Conservation (phyloP, 2,888 invertebrate species). For the Lasioglossum malachurum region DNA sequence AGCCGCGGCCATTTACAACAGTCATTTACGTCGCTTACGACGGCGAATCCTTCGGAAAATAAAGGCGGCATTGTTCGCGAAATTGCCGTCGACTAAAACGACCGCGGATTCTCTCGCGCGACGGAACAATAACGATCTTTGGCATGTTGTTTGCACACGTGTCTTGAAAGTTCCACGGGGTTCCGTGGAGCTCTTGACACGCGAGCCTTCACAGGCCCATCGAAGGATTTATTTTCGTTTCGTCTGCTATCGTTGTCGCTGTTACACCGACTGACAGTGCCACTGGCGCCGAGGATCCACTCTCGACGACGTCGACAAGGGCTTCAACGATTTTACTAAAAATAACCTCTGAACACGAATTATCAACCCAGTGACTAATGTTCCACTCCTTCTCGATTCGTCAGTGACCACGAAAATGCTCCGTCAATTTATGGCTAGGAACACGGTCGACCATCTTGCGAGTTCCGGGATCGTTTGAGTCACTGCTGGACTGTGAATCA, state of each 20-base stretch:
- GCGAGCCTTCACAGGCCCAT: slow-evolving; percentile 57
- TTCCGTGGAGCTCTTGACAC: slow-evolving; percentile 34
- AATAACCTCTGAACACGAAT: slow-evolving; percentile 79
- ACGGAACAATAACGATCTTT: slow-evolving; percentile 50
- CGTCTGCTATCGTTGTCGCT: slow-evolving; percentile 64
- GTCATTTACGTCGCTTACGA: slow-evolving; percentile 15
- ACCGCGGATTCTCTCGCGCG: slow-evolving; percentile 1
- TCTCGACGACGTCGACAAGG: slow-evolving; percentile 44
- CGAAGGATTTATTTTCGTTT: slow-evolving; percentile 71
- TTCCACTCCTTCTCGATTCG: slow-evolving; percentile 49
- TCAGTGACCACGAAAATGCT: slow-evolving; percentile 60
- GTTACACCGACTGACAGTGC: slow-evolving; percentile 55
- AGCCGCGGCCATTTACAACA: background rate
- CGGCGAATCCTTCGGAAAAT: slow-evolving; percentile 29
- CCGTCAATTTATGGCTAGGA: slow-evolving; percentile 70
- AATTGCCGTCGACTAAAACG: slow-evolving; percentile 30
- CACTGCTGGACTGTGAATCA: too few relatives aligned
- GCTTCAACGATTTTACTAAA: slow-evolving; percentile 66
- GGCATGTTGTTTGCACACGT: slow-evolving; percentile 67
- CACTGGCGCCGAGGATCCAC: slow-evolving; percentile 66
- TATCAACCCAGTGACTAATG: slow-evolving; percentile 78
- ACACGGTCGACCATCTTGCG: background rate
- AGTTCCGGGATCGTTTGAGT: too few relatives aligned
- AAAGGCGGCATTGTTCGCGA: slow-evolving; percentile 40
- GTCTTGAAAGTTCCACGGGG: slow-evolving; percentile 54